Percentiles rank a stretch among this genome's conserved stretches.
phyloP scores from a whole-genome alignment of 2,113 vertebrate genomes.

The Sakesphorus luctuosus region DNA sequence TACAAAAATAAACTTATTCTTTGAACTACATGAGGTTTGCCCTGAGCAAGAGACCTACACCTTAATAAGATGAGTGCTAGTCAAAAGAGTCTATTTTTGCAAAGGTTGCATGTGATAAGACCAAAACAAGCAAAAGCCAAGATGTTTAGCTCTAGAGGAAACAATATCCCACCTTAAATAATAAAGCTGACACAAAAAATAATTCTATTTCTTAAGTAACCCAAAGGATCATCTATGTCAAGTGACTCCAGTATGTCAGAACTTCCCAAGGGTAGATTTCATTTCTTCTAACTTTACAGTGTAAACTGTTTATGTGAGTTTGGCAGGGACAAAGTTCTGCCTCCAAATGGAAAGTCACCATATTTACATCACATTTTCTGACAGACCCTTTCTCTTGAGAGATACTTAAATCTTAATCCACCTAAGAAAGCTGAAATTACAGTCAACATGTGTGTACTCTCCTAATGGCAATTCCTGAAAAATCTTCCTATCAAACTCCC shows the following conservation, averaged over 20 bases:
- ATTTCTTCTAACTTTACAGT: not conserved
- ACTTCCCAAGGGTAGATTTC: not conserved
- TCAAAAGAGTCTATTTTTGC: not conserved
- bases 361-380: not conserved
- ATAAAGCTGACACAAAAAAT: not conserved
- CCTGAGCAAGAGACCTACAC: not conserved
- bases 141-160: not conserved
- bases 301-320: not conserved
- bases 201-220: not conserved
- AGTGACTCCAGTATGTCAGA: not conserved
- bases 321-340: not conserved
- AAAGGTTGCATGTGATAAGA: not conserved
- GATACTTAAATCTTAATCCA: not conserved
- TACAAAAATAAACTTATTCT: not conserved
- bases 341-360: not conserved
- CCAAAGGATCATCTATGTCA: fast-evolving
- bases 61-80: not conserved
- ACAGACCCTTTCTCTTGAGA: not conserved
- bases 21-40: not conserved
- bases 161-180: not conserved
- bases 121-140: not conserved
- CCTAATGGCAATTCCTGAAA: not conserved
- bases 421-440: not conserved
- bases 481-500: not conserved
- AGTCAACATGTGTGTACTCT: not conserved